Evolutionary conservation across 2,797 vertebrate species (phyloP), one percentile per base, ranked within the genome.

Genomic region (Eulemur coronatus): DNA sequence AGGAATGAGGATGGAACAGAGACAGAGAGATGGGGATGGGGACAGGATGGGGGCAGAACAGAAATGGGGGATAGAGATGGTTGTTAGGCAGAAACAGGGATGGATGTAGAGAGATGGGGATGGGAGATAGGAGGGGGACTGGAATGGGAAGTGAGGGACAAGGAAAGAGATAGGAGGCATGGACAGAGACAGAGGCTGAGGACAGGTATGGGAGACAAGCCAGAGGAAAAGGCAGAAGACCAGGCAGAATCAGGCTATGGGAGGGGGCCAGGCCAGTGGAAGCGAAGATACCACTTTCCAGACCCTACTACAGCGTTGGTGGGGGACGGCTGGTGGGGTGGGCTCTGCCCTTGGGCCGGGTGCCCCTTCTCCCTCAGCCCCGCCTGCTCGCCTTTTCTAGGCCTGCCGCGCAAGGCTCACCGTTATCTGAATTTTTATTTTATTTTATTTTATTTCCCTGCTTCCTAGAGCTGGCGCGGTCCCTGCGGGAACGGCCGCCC

Each of bases 351-450:
- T 98, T 96, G 97, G 97, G 89, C 94, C 69, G 20, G 35, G 30
- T 50, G n/a, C 87, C 80, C 67, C 84, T 79, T 96, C 94, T 94
- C 96, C 81, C 63, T 43, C 88, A 76, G 86, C 87, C 76, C 96
- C 72, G 50, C 95, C 96, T 84, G 88, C 86, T 91, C 35, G 84
- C 92, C 96, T 80, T 95, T 96, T 90, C 41, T 2, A 17, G 69
- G 97, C 95, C 97, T 97, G 97, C 97, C 46, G 94, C 82, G 52
- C 97, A 91, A 95, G 97, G 97, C 97, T 98, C 96, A 96, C 97
- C 95, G 97, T 97, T 98, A 98, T 98, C 97, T 98, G 97, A 97
- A 98, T 98, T 98, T 97, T 98, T 2, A 98, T 98, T 98, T 98
- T 97, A 97, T 97, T 98, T 97, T 97, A 98, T 98, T 98, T 98